Evolutionary conservation across 2,797 vertebrate species (phyloP), one percentile per base, ranked within the genome.

Genomic region (Linurgus olivaceus): DNA sequence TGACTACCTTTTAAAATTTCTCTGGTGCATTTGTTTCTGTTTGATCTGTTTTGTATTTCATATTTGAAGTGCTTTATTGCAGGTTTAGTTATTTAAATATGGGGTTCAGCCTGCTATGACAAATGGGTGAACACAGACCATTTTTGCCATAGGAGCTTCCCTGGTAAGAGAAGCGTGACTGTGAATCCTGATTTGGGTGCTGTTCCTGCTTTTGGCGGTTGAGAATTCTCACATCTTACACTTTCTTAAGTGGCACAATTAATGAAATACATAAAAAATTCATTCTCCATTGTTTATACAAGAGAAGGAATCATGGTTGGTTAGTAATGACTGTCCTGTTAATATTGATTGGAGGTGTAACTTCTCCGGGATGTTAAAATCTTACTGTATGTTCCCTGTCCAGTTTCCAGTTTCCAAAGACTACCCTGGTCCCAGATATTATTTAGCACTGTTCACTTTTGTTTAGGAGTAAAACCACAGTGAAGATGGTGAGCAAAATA

Each of bases 321-420:
- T 76, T 70, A 76, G 16, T 18, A 51, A 18, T 17, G 6, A 8
- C 37, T 85, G 38, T 17, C 2, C 4, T 6, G 2, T 62, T 68
- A 47, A 4, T 44, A 55, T 52, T 1, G 0, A 23, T 9, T 19
- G n/a, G 37, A 73, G 6, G 3, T 35, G 3, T 33, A 72, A 61
- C 3, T 38, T 72, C n/a, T 48, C 13, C 6, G 4, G 21, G 11
- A 2, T 23, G 10, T n/a, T 71, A 9, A 74, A 24, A 4, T 24
- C 20, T 21, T 70, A 16, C 23, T 26, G 2, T 28, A 3, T 38
- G 6, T 61, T 62, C 24, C 17, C 17, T 54, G 15, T 13, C 21
- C 8, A 37, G 17, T 66, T 77, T 90, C 31, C 37, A 15, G 15
- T 44, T 65, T 90, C 28, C n/a, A 13, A 47, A 61, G 12, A 12